Evolutionary conservation across 2,113 vertebrate genomes (phyloP).

Genomic region (Engystomops pustulosus): DNA sequence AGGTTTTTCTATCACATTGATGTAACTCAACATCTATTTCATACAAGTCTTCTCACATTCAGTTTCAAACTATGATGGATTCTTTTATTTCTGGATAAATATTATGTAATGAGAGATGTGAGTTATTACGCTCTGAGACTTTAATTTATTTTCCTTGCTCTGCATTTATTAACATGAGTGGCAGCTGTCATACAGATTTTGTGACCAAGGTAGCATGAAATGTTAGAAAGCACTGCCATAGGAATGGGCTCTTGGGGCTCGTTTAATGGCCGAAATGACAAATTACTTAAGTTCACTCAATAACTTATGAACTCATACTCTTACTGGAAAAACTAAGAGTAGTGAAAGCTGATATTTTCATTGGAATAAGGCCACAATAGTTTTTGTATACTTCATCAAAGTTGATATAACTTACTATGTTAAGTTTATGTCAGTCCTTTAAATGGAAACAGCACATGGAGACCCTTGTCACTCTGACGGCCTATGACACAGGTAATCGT

Average conservation of each 20-base stretch:
- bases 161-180: slow-evolving; percentile 20
- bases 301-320: not conserved
- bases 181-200: slow-evolving; percentile 22
- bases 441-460: too few relatives aligned
- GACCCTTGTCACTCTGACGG: too few relatives aligned
- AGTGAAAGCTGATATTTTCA: not conserved
- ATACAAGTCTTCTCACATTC: not conserved
- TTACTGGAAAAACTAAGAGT: not conserved
- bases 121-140: slow-evolving; percentile 4
- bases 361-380: too few relatives aligned
- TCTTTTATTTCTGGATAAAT: not conserved
- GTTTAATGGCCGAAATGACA: slow-evolving; percentile 8
- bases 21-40: too few relatives aligned
- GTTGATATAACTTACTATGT: too few relatives aligned
- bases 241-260: not conserved
- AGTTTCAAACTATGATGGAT: not conserved
- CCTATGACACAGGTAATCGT: too few relatives aligned
- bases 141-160: slow-evolving; percentile 23
- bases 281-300: slow-evolving; percentile 1
- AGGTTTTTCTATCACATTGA: too few relatives aligned
- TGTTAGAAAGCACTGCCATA: slow-evolving; percentile 8
- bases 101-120: not conserved
- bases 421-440: too few relatives aligned
- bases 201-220: slow-evolving; percentile 24
- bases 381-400: too few relatives aligned